Percentiles rank a stretch among this genome's conserved stretches.
phyloP scores from a whole-genome alignment of 2,113 vertebrate species.

The Shinisaurus crocodilurus region DNA sequence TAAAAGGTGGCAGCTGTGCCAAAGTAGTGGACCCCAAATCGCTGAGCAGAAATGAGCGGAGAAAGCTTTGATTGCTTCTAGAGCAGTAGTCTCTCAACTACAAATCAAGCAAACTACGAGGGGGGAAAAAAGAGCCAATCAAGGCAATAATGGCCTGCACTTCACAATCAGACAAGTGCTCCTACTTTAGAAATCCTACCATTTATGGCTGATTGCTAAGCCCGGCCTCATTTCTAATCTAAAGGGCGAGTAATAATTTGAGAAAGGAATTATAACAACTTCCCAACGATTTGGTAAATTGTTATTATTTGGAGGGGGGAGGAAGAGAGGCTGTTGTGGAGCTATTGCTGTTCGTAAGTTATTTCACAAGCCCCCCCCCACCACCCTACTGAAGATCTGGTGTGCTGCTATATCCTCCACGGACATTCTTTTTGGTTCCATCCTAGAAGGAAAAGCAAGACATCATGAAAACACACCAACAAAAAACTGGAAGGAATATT shows the following conservation, averaged over 20 bases:
- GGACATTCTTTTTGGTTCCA: conserved; percentile 44
- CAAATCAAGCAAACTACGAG: conserved; percentile 88
- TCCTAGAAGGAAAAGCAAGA: conserved; percentile 30
- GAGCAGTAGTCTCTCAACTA: conserved; percentile 82
- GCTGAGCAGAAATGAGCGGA: conserved; percentile 83
- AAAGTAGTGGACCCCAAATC: conserved; percentile 87
- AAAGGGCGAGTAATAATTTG: conserved; percentile 90
- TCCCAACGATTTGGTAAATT: conserved; percentile 91
- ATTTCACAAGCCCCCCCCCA: conserved; percentile 43
- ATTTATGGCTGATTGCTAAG: conserved; percentile 98
- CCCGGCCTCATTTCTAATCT: conserved; percentile 88
- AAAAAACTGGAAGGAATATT: not conserved
- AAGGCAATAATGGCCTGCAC: conserved; percentile 95
- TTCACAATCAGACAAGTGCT: conserved; percentile 99
- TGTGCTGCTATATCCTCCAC: conserved; percentile 62
- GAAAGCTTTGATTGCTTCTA: conserved; percentile 90
- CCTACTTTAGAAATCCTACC: conserved; percentile 91
- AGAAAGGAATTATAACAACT: conserved; percentile 96
- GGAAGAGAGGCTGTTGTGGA: conserved; percentile 62
- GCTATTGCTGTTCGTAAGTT: conserved; percentile 71
- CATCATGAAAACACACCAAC: conserved; percentile 17
- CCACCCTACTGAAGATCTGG: conserved; percentile 9
- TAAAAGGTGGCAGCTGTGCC: conserved; percentile 86
- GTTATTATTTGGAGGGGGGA: conserved; percentile 88
- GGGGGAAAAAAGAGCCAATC: conserved; percentile 90